Evolutionary conservation across 2,888 invertebrate genomes (phyloP).

Genomic region (Augiades crinisus): DNA sequence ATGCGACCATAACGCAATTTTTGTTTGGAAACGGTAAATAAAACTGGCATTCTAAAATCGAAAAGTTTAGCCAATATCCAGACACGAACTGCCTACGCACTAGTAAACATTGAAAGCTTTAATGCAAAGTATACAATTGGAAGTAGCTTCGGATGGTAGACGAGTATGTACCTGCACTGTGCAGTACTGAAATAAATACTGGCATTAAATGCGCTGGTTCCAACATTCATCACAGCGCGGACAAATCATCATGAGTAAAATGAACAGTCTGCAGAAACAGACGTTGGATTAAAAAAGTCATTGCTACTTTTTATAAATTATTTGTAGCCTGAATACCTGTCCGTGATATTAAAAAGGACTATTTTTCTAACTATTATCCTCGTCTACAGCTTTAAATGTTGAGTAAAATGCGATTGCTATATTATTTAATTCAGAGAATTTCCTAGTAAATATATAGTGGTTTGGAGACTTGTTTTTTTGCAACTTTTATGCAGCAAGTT

Average conservation of each 20-base stretch:
- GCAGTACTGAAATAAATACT: conserved; percentile 19
- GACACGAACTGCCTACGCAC: not conserved
- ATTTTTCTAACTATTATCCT: conserved; percentile 15
- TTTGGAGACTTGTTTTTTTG: too few relatives aligned
- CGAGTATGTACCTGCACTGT: conserved; percentile 4
- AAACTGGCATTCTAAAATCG: not conserved
- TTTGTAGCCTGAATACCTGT: conserved; percentile 17
- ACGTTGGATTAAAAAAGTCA: conserved; percentile 23
- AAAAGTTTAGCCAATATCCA: not conserved
- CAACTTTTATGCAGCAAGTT: too few relatives aligned
- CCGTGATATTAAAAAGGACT: conserved; percentile 24
- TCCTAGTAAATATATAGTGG: too few relatives aligned
- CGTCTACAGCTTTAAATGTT: not conserved
- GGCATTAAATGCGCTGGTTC: conserved; percentile 14
- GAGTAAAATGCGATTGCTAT: conserved; percentile 1
- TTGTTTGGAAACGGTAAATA: too few relatives aligned
- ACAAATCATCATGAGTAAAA: conserved; percentile 27
- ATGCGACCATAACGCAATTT: too few relatives aligned
- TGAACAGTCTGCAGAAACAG: conserved; percentile 23
- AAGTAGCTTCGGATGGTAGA: conserved; percentile 8
- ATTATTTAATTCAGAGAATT: too few relatives aligned
- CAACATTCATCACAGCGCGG: conserved; percentile 23
- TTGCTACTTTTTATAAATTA: conserved; percentile 22
- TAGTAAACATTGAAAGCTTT: conserved; percentile 4
- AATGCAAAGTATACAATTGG: conserved; percentile 5